A percentile compares a stretch with the other conserved stretches of the same genome.
These are phyloP conservation scores for Phaethornis superciliosus DNA, from an alignment of 2,113 vertebrate genomes.

Conservation along the genomic window DNA sequence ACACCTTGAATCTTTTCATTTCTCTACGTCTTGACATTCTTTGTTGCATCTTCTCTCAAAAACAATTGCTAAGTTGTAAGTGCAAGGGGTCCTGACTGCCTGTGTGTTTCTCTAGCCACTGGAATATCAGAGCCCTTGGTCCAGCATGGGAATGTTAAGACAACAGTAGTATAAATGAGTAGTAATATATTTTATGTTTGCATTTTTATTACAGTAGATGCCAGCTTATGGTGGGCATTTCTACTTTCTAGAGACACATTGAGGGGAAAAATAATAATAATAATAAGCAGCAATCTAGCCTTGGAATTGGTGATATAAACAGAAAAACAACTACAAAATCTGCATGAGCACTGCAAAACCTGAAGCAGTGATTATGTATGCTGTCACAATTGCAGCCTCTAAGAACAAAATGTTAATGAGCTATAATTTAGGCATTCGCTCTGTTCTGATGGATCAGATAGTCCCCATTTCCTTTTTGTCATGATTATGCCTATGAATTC, in stretches of 20 bases:
- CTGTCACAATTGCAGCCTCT: not conserved
- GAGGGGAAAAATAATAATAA: not conserved
- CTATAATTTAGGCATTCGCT: constrained; percentile 2
- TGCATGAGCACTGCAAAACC: not conserved
- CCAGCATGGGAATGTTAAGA: not conserved
- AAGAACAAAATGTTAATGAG: constrained; percentile 47
- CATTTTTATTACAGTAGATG: not conserved
- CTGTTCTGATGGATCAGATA: constrained; percentile 28
- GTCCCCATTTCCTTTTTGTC: constrained; percentile 26
- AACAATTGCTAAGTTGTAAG: not conserved
- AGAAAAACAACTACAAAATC: not conserved
- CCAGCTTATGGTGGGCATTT: not conserved
- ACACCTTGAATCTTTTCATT: not conserved
- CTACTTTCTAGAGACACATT: not conserved
- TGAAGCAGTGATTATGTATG: not conserved
- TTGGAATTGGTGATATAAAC: not conserved
- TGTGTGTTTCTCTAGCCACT: not conserved
- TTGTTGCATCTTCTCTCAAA: constrained; percentile 2
- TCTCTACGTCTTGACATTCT: not conserved
- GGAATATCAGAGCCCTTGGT: not conserved
- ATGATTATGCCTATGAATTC: constrained; percentile 4
- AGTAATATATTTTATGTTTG: not conserved
- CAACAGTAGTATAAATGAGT: not conserved
- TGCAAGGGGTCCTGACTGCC: not conserved
- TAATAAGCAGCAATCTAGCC: not conserved